Conservation (phyloP, 2,797 vertebrate genomes). For the Linurgus olivaceus region DNA sequence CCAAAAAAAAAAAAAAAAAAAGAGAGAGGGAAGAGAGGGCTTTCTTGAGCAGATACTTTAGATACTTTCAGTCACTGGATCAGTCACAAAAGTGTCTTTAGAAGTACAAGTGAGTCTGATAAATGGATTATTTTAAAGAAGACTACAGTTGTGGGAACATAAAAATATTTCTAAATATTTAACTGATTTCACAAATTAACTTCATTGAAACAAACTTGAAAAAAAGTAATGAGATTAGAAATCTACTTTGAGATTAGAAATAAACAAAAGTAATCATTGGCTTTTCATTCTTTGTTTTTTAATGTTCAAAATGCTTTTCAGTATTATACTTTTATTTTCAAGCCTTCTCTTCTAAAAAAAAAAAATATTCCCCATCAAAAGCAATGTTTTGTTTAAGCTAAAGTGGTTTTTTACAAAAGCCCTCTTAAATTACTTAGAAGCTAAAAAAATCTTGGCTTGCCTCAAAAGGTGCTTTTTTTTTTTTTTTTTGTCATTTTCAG, state of each 20-base stretch:
- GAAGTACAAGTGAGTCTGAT: background rate
- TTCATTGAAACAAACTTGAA: background rate
- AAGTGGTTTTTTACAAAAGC: accelerated
- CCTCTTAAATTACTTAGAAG: background rate
- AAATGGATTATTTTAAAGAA: background rate
- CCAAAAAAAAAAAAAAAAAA: no score
- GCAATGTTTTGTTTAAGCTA: background rate
- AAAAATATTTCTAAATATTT: background rate
- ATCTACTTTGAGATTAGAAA: background rate
- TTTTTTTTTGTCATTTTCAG: background rate
- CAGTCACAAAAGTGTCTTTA: background rate
- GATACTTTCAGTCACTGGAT: background rate
- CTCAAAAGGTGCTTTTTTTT: constrained; percentile 9
- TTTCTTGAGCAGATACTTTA: background rate
- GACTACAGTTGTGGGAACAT: background rate
- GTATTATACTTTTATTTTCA: background rate
- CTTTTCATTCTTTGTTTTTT: background rate
- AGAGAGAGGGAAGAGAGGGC: accelerated
- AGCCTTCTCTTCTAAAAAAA: background rate
- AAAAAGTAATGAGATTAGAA: background rate
- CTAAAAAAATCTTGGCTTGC: background rate
- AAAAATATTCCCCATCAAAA: background rate
- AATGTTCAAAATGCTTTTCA: background rate
- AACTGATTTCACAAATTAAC: background rate
- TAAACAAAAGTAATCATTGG: background rate